These are phyloP conservation scores for Nomada goodeniana DNA, from an alignment of 2,888 invertebrate genomes.

Conservation along the genomic window DNA sequence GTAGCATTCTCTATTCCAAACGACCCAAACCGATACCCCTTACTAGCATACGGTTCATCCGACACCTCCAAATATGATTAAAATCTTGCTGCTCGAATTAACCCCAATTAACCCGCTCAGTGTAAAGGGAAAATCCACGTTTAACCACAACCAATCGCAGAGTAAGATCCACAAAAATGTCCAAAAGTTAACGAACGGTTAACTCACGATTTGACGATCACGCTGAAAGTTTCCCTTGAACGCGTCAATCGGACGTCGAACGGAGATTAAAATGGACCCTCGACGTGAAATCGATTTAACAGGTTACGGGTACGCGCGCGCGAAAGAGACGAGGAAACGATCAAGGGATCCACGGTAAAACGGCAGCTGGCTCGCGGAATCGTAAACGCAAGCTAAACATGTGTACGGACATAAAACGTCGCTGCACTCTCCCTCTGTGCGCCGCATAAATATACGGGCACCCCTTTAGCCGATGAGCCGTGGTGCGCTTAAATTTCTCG, in stretches of 20 bases:
- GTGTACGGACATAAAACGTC: slow-evolving; percentile 64
- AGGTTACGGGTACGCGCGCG: not conserved
- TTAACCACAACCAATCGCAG: not conserved
- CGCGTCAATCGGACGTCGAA: not conserved
- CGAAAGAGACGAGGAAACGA: slow-evolving; percentile 7
- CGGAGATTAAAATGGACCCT: slow-evolving; percentile 7
- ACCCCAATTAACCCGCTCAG: not conserved
- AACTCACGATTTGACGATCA: not conserved
- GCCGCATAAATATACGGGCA: slow-evolving; percentile 62
- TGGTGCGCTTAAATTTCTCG: slow-evolving; percentile 67
- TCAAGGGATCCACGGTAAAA: slow-evolving; percentile 22
- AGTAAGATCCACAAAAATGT: not conserved
- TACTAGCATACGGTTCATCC: no score
- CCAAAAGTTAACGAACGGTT: no score
- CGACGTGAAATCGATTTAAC: slow-evolving; percentile 1
- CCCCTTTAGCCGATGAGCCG: slow-evolving; percentile 65
- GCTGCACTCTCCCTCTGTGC: slow-evolving; percentile 15
- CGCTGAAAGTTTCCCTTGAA: no score
- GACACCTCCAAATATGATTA: not conserved
- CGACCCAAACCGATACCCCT: no score
- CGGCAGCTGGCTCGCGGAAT: slow-evolving; percentile 59
- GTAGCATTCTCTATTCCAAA: no score
- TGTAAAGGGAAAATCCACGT: not conserved
- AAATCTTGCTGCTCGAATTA: not conserved
- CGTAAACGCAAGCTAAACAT: slow-evolving; percentile 64